Percentiles rank a stretch among this genome's conserved stretches.
Evolutionary conservation across 1,140 invertebrate genomes (phyloP).

Genomic region (Leptinotarsa lineolata): DNA sequence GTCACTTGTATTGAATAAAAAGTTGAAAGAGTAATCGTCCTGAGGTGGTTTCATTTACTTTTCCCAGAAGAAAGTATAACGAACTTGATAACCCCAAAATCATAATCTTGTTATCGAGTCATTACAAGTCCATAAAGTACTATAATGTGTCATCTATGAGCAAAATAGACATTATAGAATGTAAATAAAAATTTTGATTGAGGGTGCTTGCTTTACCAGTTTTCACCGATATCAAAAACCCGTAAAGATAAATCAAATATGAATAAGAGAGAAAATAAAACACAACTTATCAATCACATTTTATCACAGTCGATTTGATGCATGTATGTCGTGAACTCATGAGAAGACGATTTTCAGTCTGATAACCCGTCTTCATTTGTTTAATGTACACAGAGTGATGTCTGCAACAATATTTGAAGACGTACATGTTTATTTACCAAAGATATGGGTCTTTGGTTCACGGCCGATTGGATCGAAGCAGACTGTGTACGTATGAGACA

Average conservation of each 20-base stretch:
- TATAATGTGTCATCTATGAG: neutral
- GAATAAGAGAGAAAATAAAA: neutral
- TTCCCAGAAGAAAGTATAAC: no score
- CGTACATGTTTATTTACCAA: neutral
- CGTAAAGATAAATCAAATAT: neutral
- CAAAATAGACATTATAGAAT: neutral
- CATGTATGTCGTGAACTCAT: neutral
- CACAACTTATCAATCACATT: neutral
- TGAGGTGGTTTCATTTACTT: no score
- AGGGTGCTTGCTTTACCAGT: neutral
- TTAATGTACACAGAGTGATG: neutral
- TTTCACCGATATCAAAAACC: neutral
- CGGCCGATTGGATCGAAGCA: neutral
- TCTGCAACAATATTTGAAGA: conserved; percentile 4
- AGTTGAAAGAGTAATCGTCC: no score
- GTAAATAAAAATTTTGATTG: neutral
- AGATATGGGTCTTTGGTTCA: conserved; percentile 8
- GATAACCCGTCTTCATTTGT: conserved; percentile 2
- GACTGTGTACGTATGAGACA: neutral
- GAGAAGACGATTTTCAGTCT: neutral
- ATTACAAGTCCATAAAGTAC: no score
- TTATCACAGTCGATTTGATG: neutral
- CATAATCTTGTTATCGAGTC: no score
- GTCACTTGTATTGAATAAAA: no score
- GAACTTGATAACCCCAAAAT: no score